Percentiles rank a stretch among this genome's conserved stretches.
Evolutionary conservation across 2,888 invertebrate genomes (phyloP).

Genomic region (Pemphredon lugubris): DNA sequence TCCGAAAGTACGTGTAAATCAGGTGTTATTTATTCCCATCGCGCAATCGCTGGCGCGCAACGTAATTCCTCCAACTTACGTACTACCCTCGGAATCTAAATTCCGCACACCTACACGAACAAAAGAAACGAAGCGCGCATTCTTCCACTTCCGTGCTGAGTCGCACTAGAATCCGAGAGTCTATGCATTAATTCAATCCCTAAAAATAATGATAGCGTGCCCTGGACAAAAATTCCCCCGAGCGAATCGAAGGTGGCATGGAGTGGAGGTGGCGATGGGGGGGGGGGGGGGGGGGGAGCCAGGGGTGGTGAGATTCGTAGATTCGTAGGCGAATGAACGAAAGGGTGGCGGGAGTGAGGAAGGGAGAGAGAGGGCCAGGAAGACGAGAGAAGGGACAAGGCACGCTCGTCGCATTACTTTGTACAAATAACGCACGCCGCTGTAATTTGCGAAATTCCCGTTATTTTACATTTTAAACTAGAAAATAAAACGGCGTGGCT

Average conservation of each 20-base stretch:
- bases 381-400: conserved; percentile 40
- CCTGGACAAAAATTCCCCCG: conserved; percentile 51
- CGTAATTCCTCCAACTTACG: neutral
- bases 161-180: conserved; percentile 41
- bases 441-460: conserved; percentile 74
- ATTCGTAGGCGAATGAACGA: conserved; percentile 3
- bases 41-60: neutral
- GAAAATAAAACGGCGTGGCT: conserved; percentile 74
- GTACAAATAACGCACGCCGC: conserved; percentile 70
- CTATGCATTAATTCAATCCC: conserved; percentile 56
- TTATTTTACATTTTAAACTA: conserved; percentile 75
- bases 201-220: conserved; percentile 64
- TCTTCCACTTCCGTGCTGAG: conserved; percentile 36
- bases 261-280: conserved; percentile 19
- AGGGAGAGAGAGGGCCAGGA: conserved; percentile 8
- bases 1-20: neutral
- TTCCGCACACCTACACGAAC: neutral
- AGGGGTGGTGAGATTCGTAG: too few species aligned
- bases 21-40: neutral
- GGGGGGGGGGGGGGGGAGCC: neutral
- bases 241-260: conserved; percentile 28
- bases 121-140: conserved; percentile 16
- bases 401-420: conserved; percentile 71
- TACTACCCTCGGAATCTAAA: too few species aligned
- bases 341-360: conserved; percentile 5